A percentile compares a stretch with the other conserved stretches of the same genome.
These are phyloP conservation scores for Adineta ricciae DNA, from an alignment of 2,888 invertebrate species.

Conservation along the genomic window DNA sequence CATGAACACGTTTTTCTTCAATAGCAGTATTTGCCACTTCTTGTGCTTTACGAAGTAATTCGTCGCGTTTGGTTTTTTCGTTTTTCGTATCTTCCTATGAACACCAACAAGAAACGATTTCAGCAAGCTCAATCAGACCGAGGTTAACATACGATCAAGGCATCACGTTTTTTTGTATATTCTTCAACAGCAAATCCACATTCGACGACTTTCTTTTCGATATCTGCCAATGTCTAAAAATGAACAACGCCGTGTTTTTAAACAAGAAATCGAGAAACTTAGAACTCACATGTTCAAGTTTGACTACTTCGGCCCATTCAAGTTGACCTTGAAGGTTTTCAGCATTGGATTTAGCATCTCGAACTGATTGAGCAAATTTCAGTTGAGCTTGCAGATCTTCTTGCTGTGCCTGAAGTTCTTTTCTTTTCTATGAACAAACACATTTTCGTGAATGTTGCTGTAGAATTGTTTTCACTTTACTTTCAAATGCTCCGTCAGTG, in stretches of 20 bases:
- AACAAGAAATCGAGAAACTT: too few species aligned
- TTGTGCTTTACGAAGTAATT: slow-evolving; percentile 12
- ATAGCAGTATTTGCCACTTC: neutral
- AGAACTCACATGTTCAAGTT: neutral
- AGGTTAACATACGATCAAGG: neutral
- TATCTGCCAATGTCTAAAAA: neutral
- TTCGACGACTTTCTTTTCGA: neutral
- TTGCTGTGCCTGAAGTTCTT: neutral
- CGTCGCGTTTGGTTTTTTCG: slow-evolving; percentile 5
- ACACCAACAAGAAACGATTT: neutral
- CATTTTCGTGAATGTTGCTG: too few species aligned
- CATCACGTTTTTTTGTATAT: neutral
- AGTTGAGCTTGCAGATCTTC: neutral
- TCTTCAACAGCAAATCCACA: neutral
- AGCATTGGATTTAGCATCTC: neutral
- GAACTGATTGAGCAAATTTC: neutral
- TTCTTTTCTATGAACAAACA: neutral
- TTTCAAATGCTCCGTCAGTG: neutral
- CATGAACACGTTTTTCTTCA: neutral
- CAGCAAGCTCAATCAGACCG: neutral
- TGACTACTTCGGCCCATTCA: neutral
- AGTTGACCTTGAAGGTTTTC: neutral
- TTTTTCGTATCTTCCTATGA: neutral
- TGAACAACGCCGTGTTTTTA: too few species aligned
- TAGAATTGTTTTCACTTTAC: neutral